phyloP scores from a whole-genome alignment of 1,140 invertebrate species.

The Drosophila equinoxialis region DNA sequence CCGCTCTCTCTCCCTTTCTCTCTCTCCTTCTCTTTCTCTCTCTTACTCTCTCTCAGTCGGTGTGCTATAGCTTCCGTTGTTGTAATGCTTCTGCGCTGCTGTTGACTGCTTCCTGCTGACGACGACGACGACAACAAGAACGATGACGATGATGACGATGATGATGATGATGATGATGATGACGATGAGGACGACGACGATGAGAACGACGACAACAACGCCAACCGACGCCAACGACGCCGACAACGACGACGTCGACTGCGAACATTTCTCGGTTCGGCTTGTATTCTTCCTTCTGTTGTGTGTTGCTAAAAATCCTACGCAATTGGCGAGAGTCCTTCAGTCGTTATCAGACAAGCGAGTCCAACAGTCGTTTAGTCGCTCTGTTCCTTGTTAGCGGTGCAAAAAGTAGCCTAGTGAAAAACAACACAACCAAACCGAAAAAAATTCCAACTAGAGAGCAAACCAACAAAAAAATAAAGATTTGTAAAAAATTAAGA shows the following conservation, averaged over 20 bases:
- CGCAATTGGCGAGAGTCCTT: constrained; percentile 81
- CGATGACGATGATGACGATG: constrained; percentile 25
- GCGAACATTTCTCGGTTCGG: constrained; percentile 15
- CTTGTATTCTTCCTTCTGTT: constrained; percentile 46
- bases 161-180: constrained; percentile 28
- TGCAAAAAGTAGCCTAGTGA: constrained; percentile 82
- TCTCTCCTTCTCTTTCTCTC: constrained; percentile 2
- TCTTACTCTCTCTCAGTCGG: constrained; percentile 30
- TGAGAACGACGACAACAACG: constrained; percentile 21
- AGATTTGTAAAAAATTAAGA: constrained; percentile 39
- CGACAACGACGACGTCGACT: constrained; percentile 33
- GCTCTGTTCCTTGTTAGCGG: constrained; percentile 79
- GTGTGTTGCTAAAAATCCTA: constrained; percentile 77
- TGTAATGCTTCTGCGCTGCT: constrained; percentile 75
- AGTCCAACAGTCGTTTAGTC: constrained; percentile 82
- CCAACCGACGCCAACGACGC: constrained; percentile 21
- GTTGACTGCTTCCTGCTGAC: constrained; percentile 32
- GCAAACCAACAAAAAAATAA: constrained; percentile 33
- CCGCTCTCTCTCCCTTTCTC: constrained; percentile 5
- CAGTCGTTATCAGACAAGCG: constrained; percentile 83
- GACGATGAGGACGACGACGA: constrained; percentile 21
- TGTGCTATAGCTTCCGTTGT: constrained; percentile 67
- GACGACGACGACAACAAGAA: constrained; percentile 34
- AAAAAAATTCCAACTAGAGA: constrained; percentile 21
- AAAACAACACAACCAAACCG: constrained; percentile 50